Conservation (phyloP, 2,797 vertebrate genomes). For the Craterocephalus amniculus region DNA sequence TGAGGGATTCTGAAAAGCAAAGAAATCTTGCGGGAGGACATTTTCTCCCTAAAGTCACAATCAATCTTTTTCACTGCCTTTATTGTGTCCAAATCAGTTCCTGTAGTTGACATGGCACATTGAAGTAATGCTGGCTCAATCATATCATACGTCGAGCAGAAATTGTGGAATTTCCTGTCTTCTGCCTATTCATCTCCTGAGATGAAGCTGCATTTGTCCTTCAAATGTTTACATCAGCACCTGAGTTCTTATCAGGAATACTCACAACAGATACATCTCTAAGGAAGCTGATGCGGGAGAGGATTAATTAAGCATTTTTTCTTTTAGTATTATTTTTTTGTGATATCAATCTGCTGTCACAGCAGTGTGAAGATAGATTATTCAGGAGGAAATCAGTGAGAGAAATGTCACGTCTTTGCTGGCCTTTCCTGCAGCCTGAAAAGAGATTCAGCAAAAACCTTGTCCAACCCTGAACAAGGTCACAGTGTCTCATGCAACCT, state of each 20-base stretch:
- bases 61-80: conserved; percentile 61
- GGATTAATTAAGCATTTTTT: conserved; percentile 4
- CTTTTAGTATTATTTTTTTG: not conserved
- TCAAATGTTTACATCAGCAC: conserved; percentile 61
- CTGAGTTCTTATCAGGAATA: conserved; percentile 31
- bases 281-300: not conserved
- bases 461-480: conserved; percentile 61
- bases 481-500: conserved; percentile 61
- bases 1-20: conserved; percentile 33
- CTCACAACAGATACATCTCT: conserved; percentile 2
- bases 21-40: conserved; percentile 38
- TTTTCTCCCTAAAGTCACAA: conserved; percentile 50
- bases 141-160: conserved; percentile 53
- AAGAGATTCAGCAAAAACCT: conserved; percentile 52
- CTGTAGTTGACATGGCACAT: conserved; percentile 40
- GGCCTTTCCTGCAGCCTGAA: conserved; percentile 28
- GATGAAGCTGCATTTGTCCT: conserved; percentile 58
- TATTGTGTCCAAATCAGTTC: conserved; percentile 34
- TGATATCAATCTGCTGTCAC: conserved; percentile 16
- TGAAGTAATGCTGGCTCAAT: conserved; percentile 57
- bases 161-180: conserved; percentile 55
- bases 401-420: conserved; percentile 28
- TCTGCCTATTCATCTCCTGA: conserved; percentile 45
- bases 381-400: conserved; percentile 37
- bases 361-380: conserved; percentile 24